A percentile compares a stretch with the other conserved stretches of the same genome.
Conservation (phyloP, 2,113 vertebrate genomes). For the Dasyurus viverrinus region DNA sequence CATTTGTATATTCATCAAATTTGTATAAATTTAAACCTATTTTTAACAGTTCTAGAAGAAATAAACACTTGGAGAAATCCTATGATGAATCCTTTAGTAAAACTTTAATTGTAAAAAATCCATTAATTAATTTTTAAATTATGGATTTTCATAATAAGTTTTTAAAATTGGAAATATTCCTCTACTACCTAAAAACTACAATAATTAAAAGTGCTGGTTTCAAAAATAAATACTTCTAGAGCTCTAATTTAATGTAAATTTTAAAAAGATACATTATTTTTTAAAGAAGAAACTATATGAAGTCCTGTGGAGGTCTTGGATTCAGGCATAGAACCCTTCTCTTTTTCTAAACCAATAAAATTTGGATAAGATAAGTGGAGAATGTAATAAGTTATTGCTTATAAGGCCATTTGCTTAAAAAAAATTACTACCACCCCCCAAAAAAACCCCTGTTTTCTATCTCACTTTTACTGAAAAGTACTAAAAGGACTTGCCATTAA, state of each 20-base stretch:
- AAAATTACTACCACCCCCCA: rapidly evolving
- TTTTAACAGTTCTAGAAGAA: background rate
- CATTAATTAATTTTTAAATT: background rate
- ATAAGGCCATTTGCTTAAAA: background rate
- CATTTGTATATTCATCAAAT: background rate
- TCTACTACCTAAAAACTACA: background rate
- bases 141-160: background rate
- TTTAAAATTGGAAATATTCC: background rate
- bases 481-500: background rate
- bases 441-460: too few species aligned
- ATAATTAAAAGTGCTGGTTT: background rate
- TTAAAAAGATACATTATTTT: background rate
- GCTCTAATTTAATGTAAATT: background rate
- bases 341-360: background rate
- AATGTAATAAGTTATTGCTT: background rate
- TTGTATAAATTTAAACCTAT: background rate
- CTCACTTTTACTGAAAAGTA: background rate
- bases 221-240: background rate
- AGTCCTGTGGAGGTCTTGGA: background rate
- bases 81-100: background rate
- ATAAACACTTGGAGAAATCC: background rate
- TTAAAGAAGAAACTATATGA: background rate
- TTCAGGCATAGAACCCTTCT: background rate
- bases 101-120: background rate
- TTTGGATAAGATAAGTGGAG: background rate